These are phyloP conservation scores for Physella acuta DNA, from an alignment of 1,140 invertebrate genomes.

Conservation along the genomic window DNA sequence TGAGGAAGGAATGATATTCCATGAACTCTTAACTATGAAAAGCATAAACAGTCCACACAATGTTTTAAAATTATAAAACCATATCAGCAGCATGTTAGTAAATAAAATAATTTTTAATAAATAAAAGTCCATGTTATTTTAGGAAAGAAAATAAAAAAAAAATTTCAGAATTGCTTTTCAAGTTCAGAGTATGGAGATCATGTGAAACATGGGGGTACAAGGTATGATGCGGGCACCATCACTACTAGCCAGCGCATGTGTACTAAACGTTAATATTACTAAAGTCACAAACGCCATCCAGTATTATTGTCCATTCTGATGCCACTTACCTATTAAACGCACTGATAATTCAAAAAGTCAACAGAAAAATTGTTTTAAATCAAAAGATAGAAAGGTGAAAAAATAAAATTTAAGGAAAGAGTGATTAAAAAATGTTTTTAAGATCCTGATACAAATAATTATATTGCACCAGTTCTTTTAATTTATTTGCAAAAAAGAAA, in stretches of 20 bases:
- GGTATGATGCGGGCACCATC: neutral
- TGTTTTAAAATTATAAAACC: too few relatives aligned
- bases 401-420: neutral
- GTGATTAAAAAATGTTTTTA: neutral
- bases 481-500: neutral
- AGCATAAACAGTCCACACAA: too few relatives aligned
- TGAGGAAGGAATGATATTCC: too few relatives aligned
- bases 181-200: neutral
- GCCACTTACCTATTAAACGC: slow-evolving; percentile 9
- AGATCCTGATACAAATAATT: neutral
- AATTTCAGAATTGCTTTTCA: too few relatives aligned
- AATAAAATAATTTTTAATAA: too few relatives aligned
- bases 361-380: neutral
- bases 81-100: too few relatives aligned
- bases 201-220: neutral
- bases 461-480: neutral
- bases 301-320: neutral
- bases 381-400: neutral
- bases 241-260: neutral
- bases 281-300: slow-evolving; percentile 4
- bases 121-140: too few relatives aligned
- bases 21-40: too few relatives aligned
- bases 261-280: slow-evolving; percentile 1
- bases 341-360: slow-evolving; percentile 6
- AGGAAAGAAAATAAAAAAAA: too few relatives aligned